A percentile compares a stretch with the other conserved stretches of the same genome.
phyloP scores from a whole-genome alignment of 2,113 vertebrate species.

The Pygoscelis adeliae region DNA sequence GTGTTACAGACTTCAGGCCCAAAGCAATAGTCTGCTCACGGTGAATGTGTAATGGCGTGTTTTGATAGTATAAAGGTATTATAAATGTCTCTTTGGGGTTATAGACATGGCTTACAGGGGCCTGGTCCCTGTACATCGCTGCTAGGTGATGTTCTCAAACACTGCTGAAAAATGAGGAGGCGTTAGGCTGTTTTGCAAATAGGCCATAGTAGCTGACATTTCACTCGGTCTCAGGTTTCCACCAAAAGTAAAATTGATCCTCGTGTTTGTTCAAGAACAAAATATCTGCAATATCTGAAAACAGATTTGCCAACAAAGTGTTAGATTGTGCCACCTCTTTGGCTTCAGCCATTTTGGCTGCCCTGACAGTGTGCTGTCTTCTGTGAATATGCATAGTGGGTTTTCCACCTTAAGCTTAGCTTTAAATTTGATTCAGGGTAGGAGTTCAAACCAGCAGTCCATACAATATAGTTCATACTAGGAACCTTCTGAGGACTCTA shows the following conservation, averaged over 20 bases:
- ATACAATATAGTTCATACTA: neutral
- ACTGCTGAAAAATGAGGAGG: neutral
- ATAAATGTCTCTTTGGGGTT: neutral
- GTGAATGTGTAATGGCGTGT: neutral
- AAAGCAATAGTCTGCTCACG: neutral
- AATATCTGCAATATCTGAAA: neutral
- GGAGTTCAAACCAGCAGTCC: neutral
- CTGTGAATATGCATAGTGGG: accelerated
- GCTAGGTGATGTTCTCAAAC: neutral
- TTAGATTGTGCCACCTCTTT: neutral
- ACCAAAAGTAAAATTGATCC: neutral
- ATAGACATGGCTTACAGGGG: neutral
- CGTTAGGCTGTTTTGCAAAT: neutral
- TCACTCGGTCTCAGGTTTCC: neutral
- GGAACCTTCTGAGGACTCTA: neutral
- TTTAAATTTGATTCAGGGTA: neutral
- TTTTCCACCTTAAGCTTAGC: neutral
- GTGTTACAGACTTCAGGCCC: neutral
- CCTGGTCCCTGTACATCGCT: neutral
- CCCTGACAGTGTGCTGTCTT: neutral
- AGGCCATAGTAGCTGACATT: neutral
- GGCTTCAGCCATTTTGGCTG: neutral
- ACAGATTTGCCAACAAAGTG: neutral
- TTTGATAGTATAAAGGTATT: neutral
- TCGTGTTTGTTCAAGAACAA: accelerated